These are phyloP conservation scores for Rhinella marina DNA, from an alignment of 2,797 vertebrate genomes.

Conservation along the genomic window DNA sequence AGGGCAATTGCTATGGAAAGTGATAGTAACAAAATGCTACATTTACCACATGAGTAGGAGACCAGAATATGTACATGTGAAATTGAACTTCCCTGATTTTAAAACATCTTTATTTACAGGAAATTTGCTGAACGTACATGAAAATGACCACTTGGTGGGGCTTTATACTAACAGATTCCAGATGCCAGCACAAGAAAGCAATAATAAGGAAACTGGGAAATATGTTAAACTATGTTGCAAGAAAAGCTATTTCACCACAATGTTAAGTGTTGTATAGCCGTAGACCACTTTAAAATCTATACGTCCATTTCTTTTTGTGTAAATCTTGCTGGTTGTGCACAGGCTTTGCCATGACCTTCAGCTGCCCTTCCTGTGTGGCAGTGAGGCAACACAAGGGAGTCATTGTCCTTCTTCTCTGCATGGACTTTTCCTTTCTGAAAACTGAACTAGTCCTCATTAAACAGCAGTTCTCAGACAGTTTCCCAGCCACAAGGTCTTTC, in stretches of 20 bases:
- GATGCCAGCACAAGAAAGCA: background rate
- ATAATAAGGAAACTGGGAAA: slow-evolving; percentile 1
- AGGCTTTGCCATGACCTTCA: slow-evolving; percentile 57
- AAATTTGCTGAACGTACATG: background rate
- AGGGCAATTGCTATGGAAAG: background rate
- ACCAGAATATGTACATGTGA: background rate
- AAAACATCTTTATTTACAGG: background rate
- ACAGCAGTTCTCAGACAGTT: slow-evolving; percentile 41
- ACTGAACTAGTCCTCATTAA: slow-evolving; percentile 53
- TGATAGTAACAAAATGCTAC: background rate
- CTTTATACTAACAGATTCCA: slow-evolving; percentile 43
- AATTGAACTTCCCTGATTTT: background rate
- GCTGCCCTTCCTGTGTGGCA: slow-evolving; percentile 58
- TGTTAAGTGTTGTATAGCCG: slow-evolving; percentile 20
- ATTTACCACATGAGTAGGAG: background rate
- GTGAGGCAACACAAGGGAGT: slow-evolving; percentile 49
- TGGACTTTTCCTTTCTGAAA: slow-evolving; percentile 49
- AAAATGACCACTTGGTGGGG: slow-evolving; percentile 48
- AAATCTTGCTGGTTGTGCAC: slow-evolving; percentile 37
- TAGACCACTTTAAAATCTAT: slow-evolving; percentile 24
- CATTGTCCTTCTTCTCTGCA: slow-evolving; percentile 51
- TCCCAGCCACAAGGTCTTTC: slow-evolving; percentile 30
- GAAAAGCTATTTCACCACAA: background rate
- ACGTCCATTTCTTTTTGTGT: slow-evolving; percentile 39
- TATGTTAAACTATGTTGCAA: slow-evolving; percentile 24